Base-by-base conservation (phyloP, 1,140 invertebrate species). In the Polyergus mexicanus region DNA sequence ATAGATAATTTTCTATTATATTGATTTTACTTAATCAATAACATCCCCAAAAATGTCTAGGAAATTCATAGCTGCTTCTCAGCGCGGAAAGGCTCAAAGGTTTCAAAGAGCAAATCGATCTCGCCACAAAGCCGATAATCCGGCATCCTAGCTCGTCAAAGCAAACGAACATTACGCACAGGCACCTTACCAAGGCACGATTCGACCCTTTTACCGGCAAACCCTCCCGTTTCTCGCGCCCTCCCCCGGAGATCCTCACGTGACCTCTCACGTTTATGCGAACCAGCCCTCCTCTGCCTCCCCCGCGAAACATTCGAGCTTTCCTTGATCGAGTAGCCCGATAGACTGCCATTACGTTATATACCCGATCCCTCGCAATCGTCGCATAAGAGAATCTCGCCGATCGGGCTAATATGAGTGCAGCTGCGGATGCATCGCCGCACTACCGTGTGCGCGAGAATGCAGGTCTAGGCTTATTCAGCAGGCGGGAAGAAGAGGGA, bases 301-400 rank as follows among this genome's bases (percentile, higher is more conserved):
- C 74, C 74, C 54, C 77, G 74, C 58, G 3, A 1, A 63, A 76
- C 65, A 86, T 35, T 58, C 81, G 35, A 65, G 56, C 47, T 56
- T 66, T 16, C 28, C 25, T 22, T 54, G 63, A 28, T 68, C 44
- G 63, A 80, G 60, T 38, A 35, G n/a, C 13, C 47, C 54, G 63
- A 68, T 47, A 63, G 25, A 47, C 35, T 38, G 47, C 65, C 66
- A 60, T 83, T 60, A 38, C 44, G 54, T 83, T 58, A 41, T n/a
- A 38, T 83, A 74, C 68, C 68, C 25, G 78, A 28, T 35, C 51
- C 76, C 63, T 68, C 58, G 60, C 75, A 88, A 78, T 86, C 83
- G 78, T 88, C 90, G 54, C 85, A 77, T 84, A 90, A 80, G 88
- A 91, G 90, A 85, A 88, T 75, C 84, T 86, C 80, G 66, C 65